phyloP scores from a whole-genome alignment of 2,888 invertebrate species.

The Limnephilus marmoratus region DNA sequence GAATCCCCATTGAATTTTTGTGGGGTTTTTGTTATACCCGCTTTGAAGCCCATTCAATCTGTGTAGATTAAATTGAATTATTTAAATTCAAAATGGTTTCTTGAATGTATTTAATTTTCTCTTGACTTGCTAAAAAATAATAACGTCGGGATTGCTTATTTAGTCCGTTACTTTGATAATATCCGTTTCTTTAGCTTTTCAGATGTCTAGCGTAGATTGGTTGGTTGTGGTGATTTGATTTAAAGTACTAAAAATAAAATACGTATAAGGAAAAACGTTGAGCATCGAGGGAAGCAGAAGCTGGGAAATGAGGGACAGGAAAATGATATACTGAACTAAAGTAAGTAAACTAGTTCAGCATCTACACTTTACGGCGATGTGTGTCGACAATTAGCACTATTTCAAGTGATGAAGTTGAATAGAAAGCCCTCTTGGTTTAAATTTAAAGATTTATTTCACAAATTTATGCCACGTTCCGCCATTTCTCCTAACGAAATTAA shows the following conservation, averaged over 20 bases:
- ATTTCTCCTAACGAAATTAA: too few relatives aligned
- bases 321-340: neutral
- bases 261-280: neutral
- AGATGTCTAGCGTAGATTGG: neutral
- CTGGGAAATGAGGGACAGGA: neutral
- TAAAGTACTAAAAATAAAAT: neutral
- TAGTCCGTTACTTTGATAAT: neutral
- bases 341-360: neutral
- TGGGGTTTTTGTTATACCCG: neutral
- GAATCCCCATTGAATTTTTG: neutral
- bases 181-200: neutral
- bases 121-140: neutral
- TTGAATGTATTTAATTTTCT: neutral
- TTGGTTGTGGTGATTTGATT: neutral
- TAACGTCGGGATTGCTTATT: neutral
- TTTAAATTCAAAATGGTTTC: slow-evolving; percentile 2
- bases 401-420: neutral
- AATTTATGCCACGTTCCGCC: too few relatives aligned
- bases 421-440: neutral
- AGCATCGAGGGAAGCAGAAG: neutral
- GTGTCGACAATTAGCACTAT: neutral
- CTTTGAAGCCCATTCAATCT: neutral
- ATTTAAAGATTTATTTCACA: too few relatives aligned
- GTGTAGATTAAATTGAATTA: neutral
- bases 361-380: neutral